These are phyloP conservation scores for Neoseiulus cucumeris DNA, from an alignment of 1,140 invertebrate species.

Conservation along the genomic window DNA sequence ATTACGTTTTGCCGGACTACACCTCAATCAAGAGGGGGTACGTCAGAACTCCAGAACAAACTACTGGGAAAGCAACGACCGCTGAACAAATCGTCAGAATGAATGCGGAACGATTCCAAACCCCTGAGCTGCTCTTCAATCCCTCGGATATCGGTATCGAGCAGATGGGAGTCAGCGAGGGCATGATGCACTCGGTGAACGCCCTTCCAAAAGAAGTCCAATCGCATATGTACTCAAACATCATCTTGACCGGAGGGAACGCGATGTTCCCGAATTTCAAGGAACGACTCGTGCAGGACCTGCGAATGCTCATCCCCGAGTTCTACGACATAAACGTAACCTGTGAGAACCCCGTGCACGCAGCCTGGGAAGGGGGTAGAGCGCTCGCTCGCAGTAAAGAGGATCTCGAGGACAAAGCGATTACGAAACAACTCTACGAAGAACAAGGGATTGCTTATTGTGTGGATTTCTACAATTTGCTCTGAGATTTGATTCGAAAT, in stretches of 20 bases:
- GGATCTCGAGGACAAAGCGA: slow-evolving; percentile 45
- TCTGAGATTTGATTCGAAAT: neutral
- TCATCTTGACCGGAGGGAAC: slow-evolving; percentile 78
- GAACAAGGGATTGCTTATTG: slow-evolving; percentile 41
- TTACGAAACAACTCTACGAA: slow-evolving; percentile 68
- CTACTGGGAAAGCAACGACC: slow-evolving; percentile 38
- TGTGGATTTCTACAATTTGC: slow-evolving; percentile 15
- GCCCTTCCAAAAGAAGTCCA: slow-evolving; percentile 46
- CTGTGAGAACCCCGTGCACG: slow-evolving; percentile 47
- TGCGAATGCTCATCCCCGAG: slow-evolving; percentile 50
- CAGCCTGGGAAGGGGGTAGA: slow-evolving; percentile 70
- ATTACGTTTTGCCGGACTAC: slow-evolving; percentile 92
- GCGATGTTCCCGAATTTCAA: slow-evolving; percentile 48
- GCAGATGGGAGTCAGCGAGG: slow-evolving; percentile 83
- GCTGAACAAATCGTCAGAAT: slow-evolving; percentile 54
- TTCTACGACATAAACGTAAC: slow-evolving; percentile 52
- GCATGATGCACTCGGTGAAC: slow-evolving; percentile 49
- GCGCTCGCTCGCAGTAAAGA: slow-evolving; percentile 43
- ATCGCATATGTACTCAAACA: slow-evolving; percentile 64
- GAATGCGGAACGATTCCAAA: slow-evolving; percentile 56
- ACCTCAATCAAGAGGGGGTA: slow-evolving; percentile 61
- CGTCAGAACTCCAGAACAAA: slow-evolving; percentile 36
- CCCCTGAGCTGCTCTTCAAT: slow-evolving; percentile 85
- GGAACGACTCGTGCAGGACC: slow-evolving; percentile 49
- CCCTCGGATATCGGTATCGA: slow-evolving; percentile 84